Conservation (phyloP, 2,797 vertebrate genomes). For the Enteromius anoplus region DNA sequence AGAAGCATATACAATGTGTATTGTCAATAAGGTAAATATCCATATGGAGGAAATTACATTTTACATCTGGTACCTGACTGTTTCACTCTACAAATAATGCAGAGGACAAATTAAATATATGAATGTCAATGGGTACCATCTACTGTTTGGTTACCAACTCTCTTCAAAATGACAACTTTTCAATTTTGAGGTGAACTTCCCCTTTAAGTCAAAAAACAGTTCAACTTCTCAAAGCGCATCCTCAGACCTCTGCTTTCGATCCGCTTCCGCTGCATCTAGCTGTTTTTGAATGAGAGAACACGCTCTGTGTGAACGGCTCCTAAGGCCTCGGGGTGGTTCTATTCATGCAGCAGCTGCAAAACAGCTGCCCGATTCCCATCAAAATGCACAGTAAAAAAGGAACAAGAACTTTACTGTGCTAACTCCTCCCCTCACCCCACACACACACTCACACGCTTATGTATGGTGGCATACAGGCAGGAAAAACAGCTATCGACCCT, state of each 20-base stretch:
- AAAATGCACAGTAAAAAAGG: conserved; percentile 54
- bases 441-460: conserved; percentile 16
- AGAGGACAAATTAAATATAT: background rate
- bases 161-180: background rate
- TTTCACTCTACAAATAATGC: background rate
- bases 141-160: background rate
- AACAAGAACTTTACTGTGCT: conserved; percentile 26
- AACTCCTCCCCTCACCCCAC: conserved; percentile 47
- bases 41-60: background rate
- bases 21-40: background rate
- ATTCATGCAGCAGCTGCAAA: conserved; percentile 68
- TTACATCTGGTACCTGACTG: background rate
- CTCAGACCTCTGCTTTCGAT: background rate
- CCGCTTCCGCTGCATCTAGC: background rate
- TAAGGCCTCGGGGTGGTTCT: conserved; percentile 59
- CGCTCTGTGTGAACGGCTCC: background rate
- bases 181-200: background rate
- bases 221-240: background rate
- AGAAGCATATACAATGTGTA: background rate
- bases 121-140: background rate
- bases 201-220: background rate
- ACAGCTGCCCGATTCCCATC: conserved; percentile 67
- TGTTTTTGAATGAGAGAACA: conserved; percentile 9
- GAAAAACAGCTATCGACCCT: conserved; percentile 34
- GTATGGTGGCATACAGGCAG: conserved; percentile 18